Evolutionary conservation across 2,113 vertebrate genomes (phyloP).

Genomic region (Alethe diademata): DNA sequence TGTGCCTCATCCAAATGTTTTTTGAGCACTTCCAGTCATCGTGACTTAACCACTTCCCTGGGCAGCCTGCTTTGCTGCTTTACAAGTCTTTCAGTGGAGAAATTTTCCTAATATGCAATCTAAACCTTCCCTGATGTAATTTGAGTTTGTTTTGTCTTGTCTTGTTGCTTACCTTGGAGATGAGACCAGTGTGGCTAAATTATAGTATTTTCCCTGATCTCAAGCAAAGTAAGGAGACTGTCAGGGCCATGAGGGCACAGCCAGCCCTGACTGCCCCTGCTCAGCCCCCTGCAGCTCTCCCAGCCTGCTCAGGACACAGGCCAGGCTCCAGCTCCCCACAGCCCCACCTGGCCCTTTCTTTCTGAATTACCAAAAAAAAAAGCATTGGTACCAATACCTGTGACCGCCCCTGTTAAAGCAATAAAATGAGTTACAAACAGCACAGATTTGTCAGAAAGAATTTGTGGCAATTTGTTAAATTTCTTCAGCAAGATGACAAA

Average conservation of each 20-base stretch:
- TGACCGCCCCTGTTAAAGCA: neutral
- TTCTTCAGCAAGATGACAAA: neutral
- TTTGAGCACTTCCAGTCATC: neutral
- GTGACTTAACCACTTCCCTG: neutral
- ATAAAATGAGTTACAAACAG: neutral
- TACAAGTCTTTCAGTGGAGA: neutral
- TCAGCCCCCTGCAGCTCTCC: neutral
- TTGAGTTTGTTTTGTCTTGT: neutral
- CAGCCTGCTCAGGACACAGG: neutral
- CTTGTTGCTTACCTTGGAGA: neutral
- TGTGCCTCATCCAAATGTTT: neutral
- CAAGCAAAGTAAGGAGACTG: neutral
- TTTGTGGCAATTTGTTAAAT: neutral
- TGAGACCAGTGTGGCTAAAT: neutral
- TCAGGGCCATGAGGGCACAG: neutral
- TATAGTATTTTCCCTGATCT: neutral
- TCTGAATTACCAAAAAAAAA: neutral
- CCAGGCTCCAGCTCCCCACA: neutral
- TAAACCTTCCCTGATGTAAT: neutral
- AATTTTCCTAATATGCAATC: neutral
- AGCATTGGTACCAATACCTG: neutral
- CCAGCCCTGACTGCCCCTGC: neutral
- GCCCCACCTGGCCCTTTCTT: no score
- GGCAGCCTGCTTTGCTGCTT: neutral
- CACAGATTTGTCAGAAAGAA: neutral